Evolutionary conservation across 2,888 invertebrate species (phyloP), one percentile per base, ranked within the genome.

Genomic region (Oxycera nigricornis): DNA sequence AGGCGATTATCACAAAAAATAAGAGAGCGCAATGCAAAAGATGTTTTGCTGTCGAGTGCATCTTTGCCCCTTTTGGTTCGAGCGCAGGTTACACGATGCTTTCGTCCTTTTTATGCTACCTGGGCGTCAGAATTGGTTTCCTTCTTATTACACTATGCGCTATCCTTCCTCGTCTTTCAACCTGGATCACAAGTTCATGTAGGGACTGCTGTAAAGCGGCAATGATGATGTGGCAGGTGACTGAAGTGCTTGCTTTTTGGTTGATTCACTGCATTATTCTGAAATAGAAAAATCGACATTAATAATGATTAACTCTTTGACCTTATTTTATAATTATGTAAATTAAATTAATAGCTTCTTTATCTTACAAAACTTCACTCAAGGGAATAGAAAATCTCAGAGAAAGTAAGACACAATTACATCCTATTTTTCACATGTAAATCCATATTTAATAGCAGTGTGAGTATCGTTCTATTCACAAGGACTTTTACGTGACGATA

Each of bases 11-110:
- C 81, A 94, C 91, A 79, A 88, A 88, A 78, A 91, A 86, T 80
- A 94, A 89, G 79, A 94, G 87, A 80, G 88, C 87, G 84, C 94
- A 94, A 85, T 96, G 95, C 79, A 94, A 86, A 81, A 91, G 86
- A 86, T 96, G 95, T 85, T 94, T 94, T 76, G 91, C 80, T 77
- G 81, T 83, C 78, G 86, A 86, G 81, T 84, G 84, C 84, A 86
- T 82, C 61, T 68, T 55, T 74, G 59, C 24, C n/a, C n/a, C n/a
- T 59, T 39, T 68, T 68, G 24, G 22, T 11, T 22, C n/a, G n/a
- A n/a, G n/a, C n/a, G n/a, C n/a, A n/a, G n/a, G n/a, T n/a, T n/a
- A n/a, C n/a, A n/a, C 55, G 55, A 24, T 55, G 65, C 6, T 39
- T n/a, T 6, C 24, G 24, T 24, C 24, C 7, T 4, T 17, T n/a